Base-by-base conservation (phyloP, 2,888 invertebrate genomes). In the Pterostichus madidus region DNA sequence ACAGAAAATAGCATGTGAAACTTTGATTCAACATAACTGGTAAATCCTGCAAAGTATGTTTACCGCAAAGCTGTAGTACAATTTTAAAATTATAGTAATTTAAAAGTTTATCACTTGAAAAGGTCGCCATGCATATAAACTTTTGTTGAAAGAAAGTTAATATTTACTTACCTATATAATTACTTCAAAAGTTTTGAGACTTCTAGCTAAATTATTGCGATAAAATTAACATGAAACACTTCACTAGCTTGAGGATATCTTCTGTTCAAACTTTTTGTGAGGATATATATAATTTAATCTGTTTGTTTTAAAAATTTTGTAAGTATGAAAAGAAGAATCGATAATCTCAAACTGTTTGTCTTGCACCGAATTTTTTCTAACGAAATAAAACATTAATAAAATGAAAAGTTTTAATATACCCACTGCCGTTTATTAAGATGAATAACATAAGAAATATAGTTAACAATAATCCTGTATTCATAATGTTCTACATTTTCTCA, bases 401-500 rank as follows among this genome's bases (percentile, higher is more conserved):
- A 24, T 24, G 24, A 24, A 24, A 24, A 7, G 8, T 39, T 39
- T 0, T 8, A 39, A 32, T 32, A 32, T 32, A 61, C 32, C 32
- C 61, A 61, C 61, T 61, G 61, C 56, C 56, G 13, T 56, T 56
- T 56, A 56, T 56, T 61, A 71, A 56, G 17, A 24, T 24, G 24
- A 24, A 24, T 17, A 56, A 56, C 8, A 59, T 24, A 77, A 73
- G 44, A 56, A 77, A 52, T 15, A 52, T 59, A 0, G 52, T 76
- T 76, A 77, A 77, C 77, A 77, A 77, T 77, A 77, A 44, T 59
- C 56, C 77, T 77, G 77, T 77, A 77, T 77, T 77, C 44, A 59
- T 56, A 77, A 56, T 53, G 13, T 35, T 59, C 76, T 76, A 76
- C 76, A 76, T 52, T 76, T 75, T 49, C 76, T 53, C 76, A 56